Conservation (phyloP, 2,797 vertebrate genomes). For the Sebastes steindachneri region DNA sequence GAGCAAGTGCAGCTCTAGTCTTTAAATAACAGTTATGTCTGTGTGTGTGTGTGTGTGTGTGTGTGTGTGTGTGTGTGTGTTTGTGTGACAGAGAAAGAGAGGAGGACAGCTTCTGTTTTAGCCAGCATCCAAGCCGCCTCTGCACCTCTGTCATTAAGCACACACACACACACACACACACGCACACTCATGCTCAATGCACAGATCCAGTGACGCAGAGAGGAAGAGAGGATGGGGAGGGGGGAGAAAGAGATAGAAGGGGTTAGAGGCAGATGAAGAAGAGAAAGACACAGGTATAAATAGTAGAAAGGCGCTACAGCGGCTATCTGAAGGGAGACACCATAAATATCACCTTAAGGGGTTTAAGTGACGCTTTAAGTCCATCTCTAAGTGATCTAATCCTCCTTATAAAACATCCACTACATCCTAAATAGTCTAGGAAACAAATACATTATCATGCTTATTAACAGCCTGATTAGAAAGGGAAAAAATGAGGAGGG, state of each 20-base stretch:
- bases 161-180: conserved; percentile 28
- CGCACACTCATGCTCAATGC: conserved; percentile 47
- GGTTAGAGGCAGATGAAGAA: conserved; percentile 40
- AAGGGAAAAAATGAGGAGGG: background rate
- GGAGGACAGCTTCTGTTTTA: conserved; percentile 69
- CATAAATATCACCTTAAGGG: conserved; percentile 70
- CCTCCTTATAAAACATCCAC: conserved; percentile 37
- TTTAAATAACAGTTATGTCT: too few species aligned
- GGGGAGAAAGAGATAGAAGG: conserved; percentile 2
- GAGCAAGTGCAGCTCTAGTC: too few species aligned
- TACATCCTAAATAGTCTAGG: background rate
- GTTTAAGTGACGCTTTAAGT: conserved; percentile 60
- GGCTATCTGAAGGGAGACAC: conserved; percentile 36
- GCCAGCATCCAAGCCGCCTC: conserved; percentile 65
- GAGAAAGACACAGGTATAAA: conserved; percentile 53
- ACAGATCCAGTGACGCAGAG: conserved; percentile 66
- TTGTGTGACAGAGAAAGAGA: conserved; percentile 41
- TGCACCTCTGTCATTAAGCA: conserved; percentile 69
- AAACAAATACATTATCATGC: conserved; percentile 1
- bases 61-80: too few species aligned
- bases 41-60: too few species aligned
- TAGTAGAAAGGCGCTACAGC: conserved; percentile 46
- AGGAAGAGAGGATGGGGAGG: conserved; percentile 26
- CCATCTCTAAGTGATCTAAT: conserved; percentile 66
- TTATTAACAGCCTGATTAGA: conserved; percentile 11